Percentiles rank a stretch among this genome's conserved stretches.
Evolutionary conservation across 1,140 invertebrate species (phyloP).

Genomic region (Cheumatopsyche charites): DNA sequence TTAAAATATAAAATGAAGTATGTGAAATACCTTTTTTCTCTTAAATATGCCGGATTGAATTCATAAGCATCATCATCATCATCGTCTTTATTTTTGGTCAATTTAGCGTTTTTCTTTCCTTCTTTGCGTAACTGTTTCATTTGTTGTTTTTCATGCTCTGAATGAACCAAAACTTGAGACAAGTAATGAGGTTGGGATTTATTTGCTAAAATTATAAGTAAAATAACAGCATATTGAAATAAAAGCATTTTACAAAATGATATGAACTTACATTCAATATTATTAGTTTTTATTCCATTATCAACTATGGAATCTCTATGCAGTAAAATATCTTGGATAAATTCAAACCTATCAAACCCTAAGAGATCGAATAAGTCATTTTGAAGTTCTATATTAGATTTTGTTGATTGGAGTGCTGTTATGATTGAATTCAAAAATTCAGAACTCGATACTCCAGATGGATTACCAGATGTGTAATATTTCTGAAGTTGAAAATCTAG

Average conservation of each 20-base stretch:
- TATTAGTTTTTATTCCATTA: slow-evolving; percentile 1
- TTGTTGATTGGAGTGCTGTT: slow-evolving; percentile 66
- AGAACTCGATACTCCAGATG: slow-evolving; percentile 60
- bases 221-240: too few relatives aligned
- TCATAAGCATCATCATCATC: slow-evolving; percentile 63
- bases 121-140: slow-evolving; percentile 86
- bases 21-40: slow-evolving; percentile 49
- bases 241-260: slow-evolving; percentile 2
- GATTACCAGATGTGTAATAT: slow-evolving; percentile 56
- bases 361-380: slow-evolving; percentile 88
- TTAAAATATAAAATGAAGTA: slow-evolving; percentile 49
- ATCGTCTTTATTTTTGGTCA: slow-evolving; percentile 58
- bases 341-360: slow-evolving; percentile 86
- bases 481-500: slow-evolving; percentile 65
- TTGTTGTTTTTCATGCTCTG: slow-evolving; percentile 81
- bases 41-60: slow-evolving; percentile 49
- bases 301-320: slow-evolving; percentile 61
- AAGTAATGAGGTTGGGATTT: slow-evolving; percentile 64
- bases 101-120: slow-evolving; percentile 79
- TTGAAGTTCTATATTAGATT: slow-evolving; percentile 76
- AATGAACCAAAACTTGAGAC: slow-evolving; percentile 81
- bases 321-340: slow-evolving; percentile 79
- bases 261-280: background rate
- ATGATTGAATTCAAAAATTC: slow-evolving; percentile 68
- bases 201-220: background rate